Evolutionary conservation across 2,888 invertebrate species (phyloP), one percentile per base, ranked within the genome.

Genomic region (Torymus texanus): DNA sequence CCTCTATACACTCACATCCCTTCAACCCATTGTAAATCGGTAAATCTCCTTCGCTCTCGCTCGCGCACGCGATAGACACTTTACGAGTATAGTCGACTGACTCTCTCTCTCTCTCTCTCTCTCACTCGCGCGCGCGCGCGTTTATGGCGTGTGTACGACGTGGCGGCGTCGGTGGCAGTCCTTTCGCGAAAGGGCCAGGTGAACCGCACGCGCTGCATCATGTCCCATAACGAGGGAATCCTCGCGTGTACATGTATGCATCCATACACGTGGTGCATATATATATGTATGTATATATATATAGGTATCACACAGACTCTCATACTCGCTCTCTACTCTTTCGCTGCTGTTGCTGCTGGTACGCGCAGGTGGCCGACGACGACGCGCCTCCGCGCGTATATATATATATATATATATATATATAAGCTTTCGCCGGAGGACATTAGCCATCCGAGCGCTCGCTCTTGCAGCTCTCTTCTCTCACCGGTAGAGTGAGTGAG

Each of bases 91-190:
- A 56, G 66, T 13, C 55, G 63, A 29, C 41, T 41, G 41, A 41
- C 41, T 73, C 78, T 50, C 24, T 56, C 53, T 53, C 65, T 21
- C 12, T 21, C 12, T 56, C 56, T 50, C 41, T 18, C 29, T 59
- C 71, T 50, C 74, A 71, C 67, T n/a, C n/a, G n/a, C n/a, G 56
- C 63, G 29, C 65, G 56, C 4, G 8, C 65, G 73, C 61, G 79
- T 80, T 77, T 77, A 80, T 58, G 76, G 68, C 76, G 73, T 68
- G 77, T 56, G 72, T 74, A 55, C 73, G 72, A 77, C 71, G 75
- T 73, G 16, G 75, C 65, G 58, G 61, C 67, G 51, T 50, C 62
- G 21, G 53, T 16, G 18, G 55, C 18, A 24, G 56, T 68, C 67
- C 67, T 16, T 29, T 21, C 56, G 63, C 24, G 14, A 41, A 41